Evolutionary conservation across 1,140 invertebrate species (phyloP).

Genomic region (Habropoda laboriosa): DNA sequence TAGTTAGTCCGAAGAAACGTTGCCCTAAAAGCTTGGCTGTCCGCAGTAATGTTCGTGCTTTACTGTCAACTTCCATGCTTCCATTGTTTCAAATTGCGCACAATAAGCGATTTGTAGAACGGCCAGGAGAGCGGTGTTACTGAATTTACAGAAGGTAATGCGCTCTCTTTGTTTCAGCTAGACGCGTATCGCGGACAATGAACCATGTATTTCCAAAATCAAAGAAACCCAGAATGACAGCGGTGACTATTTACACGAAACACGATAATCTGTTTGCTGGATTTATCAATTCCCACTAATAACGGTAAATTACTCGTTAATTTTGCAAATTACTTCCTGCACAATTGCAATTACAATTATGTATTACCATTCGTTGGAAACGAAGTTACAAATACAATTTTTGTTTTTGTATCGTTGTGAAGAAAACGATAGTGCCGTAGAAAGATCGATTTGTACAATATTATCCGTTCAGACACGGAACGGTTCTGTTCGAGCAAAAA

Average conservation of each 20-base stretch:
- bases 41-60: background rate
- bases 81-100: conserved; percentile 7
- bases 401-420: too few species aligned
- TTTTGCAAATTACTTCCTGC: too few species aligned
- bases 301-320: too few species aligned
- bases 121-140: background rate
- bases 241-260: background rate
- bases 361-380: too few species aligned
- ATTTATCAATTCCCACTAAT: too few species aligned
- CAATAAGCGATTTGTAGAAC: background rate
- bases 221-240: background rate
- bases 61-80: background rate
- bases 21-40: background rate
- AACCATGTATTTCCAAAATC: background rate
- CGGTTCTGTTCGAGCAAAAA: too few species aligned
- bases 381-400: too few species aligned
- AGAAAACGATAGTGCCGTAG: too few species aligned
- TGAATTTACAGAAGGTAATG: conserved; percentile 3
- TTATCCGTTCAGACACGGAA: too few species aligned
- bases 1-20: conserved; percentile 5
- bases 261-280: background rate
- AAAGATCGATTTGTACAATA: too few species aligned
- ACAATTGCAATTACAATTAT: too few species aligned
- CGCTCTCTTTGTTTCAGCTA: background rate
- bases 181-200: background rate